Conservation (phyloP, 2,113 vertebrate genomes). For the Oriolus oriolus region DNA sequence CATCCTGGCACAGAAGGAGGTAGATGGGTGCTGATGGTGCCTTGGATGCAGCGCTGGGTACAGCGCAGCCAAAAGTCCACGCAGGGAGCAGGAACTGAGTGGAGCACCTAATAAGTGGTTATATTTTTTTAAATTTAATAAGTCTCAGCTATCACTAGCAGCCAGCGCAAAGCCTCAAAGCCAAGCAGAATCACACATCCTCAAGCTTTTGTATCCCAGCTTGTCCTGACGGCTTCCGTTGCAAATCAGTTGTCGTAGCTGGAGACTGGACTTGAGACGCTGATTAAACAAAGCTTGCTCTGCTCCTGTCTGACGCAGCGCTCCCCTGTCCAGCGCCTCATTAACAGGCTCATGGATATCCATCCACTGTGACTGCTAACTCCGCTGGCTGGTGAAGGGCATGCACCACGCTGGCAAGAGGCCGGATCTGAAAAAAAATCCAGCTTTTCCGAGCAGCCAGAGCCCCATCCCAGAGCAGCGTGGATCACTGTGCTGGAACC, state of each 20-base stretch:
- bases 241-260: constrained; percentile 19
- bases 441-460: not conserved
- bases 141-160: constrained; percentile 21
- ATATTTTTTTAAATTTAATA: not conserved
- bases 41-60: not conserved
- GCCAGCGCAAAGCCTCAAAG: constrained; percentile 8
- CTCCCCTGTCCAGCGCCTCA: constrained; percentile 14
- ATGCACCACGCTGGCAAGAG: not conserved
- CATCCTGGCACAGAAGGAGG: not conserved
- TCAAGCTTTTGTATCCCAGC: constrained; percentile 38
- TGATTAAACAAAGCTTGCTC: constrained; percentile 39
- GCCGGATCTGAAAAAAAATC: not conserved
- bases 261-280: constrained; percentile 14
- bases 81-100: not conserved
- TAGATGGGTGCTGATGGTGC: not conserved
- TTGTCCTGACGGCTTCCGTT: constrained; percentile 3
- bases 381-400: not conserved
- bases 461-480: not conserved
- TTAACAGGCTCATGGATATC: not conserved
- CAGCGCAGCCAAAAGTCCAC: not conserved
- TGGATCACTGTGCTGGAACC: not conserved
- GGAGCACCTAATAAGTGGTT: not conserved
- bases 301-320: not conserved
- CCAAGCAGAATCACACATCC: constrained; percentile 36
- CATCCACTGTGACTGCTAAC: constrained; percentile 20